These are phyloP conservation scores for Nyctereutes procyonoides DNA, from an alignment of 2,113 vertebrate genomes.

Conservation along the genomic window DNA sequence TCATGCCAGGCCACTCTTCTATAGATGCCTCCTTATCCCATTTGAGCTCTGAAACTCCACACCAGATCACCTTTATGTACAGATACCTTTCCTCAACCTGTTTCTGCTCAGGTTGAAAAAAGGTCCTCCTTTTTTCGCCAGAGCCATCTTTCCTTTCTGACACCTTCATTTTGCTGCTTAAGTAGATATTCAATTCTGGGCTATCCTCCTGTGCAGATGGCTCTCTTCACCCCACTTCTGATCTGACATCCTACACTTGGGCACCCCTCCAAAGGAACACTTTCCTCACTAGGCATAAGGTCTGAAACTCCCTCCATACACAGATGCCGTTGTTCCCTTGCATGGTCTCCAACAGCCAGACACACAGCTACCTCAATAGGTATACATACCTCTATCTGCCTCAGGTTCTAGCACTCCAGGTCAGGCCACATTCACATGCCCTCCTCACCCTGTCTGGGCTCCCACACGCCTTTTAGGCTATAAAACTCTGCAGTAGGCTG, in stretches of 20 bases:
- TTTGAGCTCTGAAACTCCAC: not conserved
- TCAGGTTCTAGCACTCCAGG: not conserved
- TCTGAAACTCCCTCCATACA: not conserved
- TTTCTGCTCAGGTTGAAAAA: no score
- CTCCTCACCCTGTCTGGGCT: not conserved
- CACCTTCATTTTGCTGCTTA: not conserved
- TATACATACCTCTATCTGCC: not conserved
- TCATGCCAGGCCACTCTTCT: not conserved
- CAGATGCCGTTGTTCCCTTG: not conserved
- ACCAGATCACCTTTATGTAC: not conserved
- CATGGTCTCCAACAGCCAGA: not conserved
- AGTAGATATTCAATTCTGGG: not conserved
- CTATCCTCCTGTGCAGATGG: not conserved
- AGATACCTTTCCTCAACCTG: not conserved
- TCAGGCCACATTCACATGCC: not conserved
- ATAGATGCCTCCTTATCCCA: not conserved
- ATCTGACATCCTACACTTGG: not conserved
- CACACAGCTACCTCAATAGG: not conserved
- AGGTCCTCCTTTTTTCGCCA: no score
- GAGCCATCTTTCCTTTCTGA: not conserved
- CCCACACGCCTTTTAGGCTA: not conserved
- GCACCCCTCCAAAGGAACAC: not conserved
- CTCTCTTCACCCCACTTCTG: not conserved
- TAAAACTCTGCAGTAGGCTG: not conserved
- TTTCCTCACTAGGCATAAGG: not conserved